phyloP scores from a whole-genome alignment of 2,888 invertebrate genomes.

The Melangyna quadrimaculata region DNA sequence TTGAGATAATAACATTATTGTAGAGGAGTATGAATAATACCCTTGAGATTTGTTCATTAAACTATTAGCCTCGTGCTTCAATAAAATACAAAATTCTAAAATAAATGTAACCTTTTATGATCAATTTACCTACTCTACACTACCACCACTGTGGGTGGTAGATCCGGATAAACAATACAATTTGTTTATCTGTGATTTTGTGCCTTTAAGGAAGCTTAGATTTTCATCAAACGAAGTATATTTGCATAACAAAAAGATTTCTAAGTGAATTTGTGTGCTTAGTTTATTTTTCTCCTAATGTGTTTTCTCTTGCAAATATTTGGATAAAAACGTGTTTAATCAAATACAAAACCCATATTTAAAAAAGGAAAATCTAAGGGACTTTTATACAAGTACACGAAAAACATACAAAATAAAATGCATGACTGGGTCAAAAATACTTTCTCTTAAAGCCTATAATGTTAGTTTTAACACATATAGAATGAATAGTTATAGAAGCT shows the following conservation, averaged over 20 bases:
- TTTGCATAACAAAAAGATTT: conserved; percentile 3
- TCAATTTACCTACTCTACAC: background rate
- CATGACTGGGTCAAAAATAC: too few relatives aligned
- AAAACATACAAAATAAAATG: background rate
- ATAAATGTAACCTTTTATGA: background rate
- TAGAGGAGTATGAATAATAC: too few relatives aligned
- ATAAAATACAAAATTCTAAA: background rate
- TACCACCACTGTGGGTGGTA: background rate
- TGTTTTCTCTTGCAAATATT: background rate
- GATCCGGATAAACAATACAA: background rate
- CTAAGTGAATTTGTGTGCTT: background rate
- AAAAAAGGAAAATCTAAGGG: too few relatives aligned
- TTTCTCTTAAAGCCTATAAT: too few relatives aligned
- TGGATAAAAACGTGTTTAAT: background rate
- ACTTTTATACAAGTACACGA: background rate
- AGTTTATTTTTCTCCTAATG: background rate
- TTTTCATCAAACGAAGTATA: background rate
- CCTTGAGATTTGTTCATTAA: too few relatives aligned
- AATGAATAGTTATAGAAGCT: too few relatives aligned
- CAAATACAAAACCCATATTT: background rate
- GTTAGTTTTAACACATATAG: too few relatives aligned
- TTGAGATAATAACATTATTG: too few relatives aligned
- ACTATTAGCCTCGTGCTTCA: too few relatives aligned
- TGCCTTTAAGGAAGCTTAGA: background rate
- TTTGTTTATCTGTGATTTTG: background rate